Percentiles rank a stretch among this genome's conserved stretches.
phyloP scores from a whole-genome alignment of 2,888 invertebrate species.

The Drosophila antonietae region DNA sequence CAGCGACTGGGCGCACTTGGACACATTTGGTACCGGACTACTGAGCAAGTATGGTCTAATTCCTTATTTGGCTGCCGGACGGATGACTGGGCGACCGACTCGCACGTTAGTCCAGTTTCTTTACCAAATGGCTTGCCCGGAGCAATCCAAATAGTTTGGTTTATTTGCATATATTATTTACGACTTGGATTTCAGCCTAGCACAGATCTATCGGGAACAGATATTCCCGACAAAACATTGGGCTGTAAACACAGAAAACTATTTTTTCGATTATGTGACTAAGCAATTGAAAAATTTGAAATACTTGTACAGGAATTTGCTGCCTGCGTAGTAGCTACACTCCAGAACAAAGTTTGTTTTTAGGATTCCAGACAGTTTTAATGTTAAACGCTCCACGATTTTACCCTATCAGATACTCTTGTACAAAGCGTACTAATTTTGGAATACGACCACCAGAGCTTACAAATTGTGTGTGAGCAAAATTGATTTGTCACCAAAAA shows the following conservation, averaged over 20 bases:
- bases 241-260: neutral
- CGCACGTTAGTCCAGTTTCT: slow-evolving; percentile 86
- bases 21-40: slow-evolving; percentile 89
- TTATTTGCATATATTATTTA: neutral
- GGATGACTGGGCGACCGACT: slow-evolving; percentile 87
- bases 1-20: slow-evolving; percentile 89
- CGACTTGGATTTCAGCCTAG: neutral
- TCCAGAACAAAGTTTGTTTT: neutral
- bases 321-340: neutral
- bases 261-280: neutral
- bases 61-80: slow-evolving; percentile 87
- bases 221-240: neutral
- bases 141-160: slow-evolving; percentile 56
- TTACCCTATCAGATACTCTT: neutral
- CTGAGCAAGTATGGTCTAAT: slow-evolving; percentile 85
- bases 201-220: neutral
- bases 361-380: neutral
- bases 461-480: slow-evolving; percentile 14
- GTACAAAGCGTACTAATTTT: slow-evolving; percentile 2
- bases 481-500: slow-evolving; percentile 29
- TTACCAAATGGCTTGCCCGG: slow-evolving; percentile 79
- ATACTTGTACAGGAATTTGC: neutral
- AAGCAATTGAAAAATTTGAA: neutral
- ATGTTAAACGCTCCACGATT: slow-evolving; percentile 1
- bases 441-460: neutral